Evolutionary conservation across 2,113 vertebrate species (phyloP).

Genomic region (Axis porcinus): DNA sequence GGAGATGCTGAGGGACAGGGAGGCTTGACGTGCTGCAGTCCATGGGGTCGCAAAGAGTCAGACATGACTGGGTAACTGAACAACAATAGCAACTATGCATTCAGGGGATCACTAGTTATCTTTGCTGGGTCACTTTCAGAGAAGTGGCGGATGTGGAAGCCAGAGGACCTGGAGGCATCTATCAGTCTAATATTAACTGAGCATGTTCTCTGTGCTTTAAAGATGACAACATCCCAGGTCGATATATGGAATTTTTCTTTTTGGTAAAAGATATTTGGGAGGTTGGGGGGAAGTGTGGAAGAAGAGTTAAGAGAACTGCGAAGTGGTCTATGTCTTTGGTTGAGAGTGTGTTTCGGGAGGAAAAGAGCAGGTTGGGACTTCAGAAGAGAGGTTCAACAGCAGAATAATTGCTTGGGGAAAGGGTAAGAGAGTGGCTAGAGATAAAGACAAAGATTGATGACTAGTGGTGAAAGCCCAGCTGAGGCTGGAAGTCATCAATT

Average conservation of each 20-base stretch:
- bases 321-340: background rate
- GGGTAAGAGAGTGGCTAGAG: background rate
- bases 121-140: background rate
- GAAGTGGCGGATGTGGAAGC: background rate
- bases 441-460: background rate
- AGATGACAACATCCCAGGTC: background rate
- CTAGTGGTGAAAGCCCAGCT: background rate
- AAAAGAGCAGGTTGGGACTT: background rate
- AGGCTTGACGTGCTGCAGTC: background rate
- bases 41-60: background rate
- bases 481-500: background rate
- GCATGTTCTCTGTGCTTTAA: background rate
- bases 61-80: background rate
- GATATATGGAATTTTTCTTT: background rate
- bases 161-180: background rate
- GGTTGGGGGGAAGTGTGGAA: accelerated
- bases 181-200: background rate
- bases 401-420: background rate
- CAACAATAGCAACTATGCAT: background rate
- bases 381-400: background rate
- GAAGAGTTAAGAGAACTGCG: background rate
- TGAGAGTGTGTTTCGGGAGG: background rate
- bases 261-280: background rate
- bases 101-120: background rate
- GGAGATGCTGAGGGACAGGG: background rate